phyloP scores from a whole-genome alignment of 2,113 vertebrate genomes.

The Xiphophorus hellerii region DNA sequence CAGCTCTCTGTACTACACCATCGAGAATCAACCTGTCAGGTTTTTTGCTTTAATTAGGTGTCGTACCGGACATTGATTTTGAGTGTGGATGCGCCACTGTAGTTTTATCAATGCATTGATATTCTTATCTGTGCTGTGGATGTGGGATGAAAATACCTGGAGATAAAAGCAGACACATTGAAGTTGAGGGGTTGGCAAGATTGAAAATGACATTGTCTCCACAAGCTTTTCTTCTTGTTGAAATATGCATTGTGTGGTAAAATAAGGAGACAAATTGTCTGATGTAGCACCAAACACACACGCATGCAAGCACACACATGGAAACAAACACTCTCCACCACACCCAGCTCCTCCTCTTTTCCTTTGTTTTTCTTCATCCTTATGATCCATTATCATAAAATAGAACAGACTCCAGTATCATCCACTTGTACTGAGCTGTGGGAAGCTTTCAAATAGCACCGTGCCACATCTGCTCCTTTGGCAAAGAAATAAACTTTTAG shows the following conservation, averaged over 20 bases:
- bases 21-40: slow-evolving; percentile 50
- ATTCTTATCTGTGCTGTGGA: slow-evolving; percentile 22
- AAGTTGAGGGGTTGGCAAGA: slow-evolving; percentile 28
- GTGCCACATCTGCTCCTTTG: no score
- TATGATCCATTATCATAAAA: background rate
- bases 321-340: background rate
- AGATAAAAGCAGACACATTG: slow-evolving; percentile 45
- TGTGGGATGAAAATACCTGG: slow-evolving; percentile 30
- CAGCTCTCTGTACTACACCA: slow-evolving; percentile 61
- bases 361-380: slow-evolving; percentile 4
- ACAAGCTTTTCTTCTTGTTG: slow-evolving; percentile 18
- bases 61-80: slow-evolving; percentile 15
- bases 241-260: slow-evolving; percentile 17
- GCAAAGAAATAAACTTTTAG: no score
- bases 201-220: slow-evolving; percentile 19
- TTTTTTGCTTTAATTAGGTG: slow-evolving; percentile 35
- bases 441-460: background rate
- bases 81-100: slow-evolving; percentile 13
- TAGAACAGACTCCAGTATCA: background rate
- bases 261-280: slow-evolving; percentile 23
- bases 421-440: background rate
- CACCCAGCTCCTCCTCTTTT: slow-evolving; percentile 18
- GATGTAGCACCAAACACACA: slow-evolving; percentile 16
- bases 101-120: slow-evolving; percentile 27
- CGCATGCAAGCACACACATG: background rate